A percentile compares a stretch with the other conserved stretches of the same genome.
These are phyloP conservation scores for Synergus gifuensis DNA, from an alignment of 2,888 invertebrate species.

Conservation along the genomic window DNA sequence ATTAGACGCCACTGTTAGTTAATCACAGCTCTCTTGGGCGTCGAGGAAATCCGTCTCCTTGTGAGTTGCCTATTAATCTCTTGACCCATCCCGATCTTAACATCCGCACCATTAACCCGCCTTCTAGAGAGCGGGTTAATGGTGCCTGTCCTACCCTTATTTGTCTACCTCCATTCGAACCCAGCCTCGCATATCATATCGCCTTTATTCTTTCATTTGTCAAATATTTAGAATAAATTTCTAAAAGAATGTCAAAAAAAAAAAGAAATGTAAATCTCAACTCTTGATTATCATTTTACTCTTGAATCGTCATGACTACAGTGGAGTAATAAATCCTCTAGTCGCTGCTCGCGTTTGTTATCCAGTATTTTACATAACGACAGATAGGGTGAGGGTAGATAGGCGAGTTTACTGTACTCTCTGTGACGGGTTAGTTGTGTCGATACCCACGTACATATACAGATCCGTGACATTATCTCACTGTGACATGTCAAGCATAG, in stretches of 20 bases:
- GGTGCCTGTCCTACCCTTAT: conserved; percentile 29
- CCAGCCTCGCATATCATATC: background rate
- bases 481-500: conserved; percentile 23
- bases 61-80: conserved; percentile 34
- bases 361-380: conserved; percentile 33
- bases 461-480: conserved; percentile 36
- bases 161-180: background rate
- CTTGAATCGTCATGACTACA: conserved; percentile 1
- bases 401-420: conserved; percentile 22
- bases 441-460: background rate
- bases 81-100: conserved; percentile 30
- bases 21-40: conserved; percentile 8
- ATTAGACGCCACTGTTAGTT: conserved; percentile 19
- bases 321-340: conserved; percentile 25
- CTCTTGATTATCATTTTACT: conserved; percentile 1
- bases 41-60: conserved; percentile 27
- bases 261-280: background rate
- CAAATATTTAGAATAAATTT: background rate
- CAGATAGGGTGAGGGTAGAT: conserved; percentile 21
- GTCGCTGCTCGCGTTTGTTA: conserved; percentile 18
- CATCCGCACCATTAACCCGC: conserved; percentile 28
- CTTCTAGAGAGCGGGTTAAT: too few relatives aligned
- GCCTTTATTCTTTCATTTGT: background rate
- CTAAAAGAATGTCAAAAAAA: background rate
- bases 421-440: conserved; percentile 19